Evolutionary conservation across 2,888 invertebrate species (phyloP).

Genomic region (Marronus borbonicus): DNA sequence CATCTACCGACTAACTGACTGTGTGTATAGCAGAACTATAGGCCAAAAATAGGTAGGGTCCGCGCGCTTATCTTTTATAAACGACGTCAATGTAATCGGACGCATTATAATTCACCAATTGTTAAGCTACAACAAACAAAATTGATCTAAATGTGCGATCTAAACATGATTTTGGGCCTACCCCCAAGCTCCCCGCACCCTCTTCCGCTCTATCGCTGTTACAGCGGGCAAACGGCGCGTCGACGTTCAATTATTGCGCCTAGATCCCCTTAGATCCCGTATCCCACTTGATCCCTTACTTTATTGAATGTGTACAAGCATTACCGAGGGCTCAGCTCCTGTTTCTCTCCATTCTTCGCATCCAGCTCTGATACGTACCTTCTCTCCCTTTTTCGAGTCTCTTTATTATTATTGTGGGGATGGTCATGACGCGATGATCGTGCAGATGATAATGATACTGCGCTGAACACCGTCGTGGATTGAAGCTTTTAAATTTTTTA

Average conservation of each 20-base stretch:
- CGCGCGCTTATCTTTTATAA: conserved; percentile 63
- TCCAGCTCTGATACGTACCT: conserved; percentile 17
- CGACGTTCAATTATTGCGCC: conserved; percentile 68
- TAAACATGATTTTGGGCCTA: conserved; percentile 68
- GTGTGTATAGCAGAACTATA: not conserved
- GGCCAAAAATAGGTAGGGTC: conserved; percentile 44
- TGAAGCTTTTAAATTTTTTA: not conserved
- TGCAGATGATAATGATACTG: not conserved
- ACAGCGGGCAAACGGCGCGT: conserved; percentile 59
- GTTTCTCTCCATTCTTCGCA: conserved; percentile 10
- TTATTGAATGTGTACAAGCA: conserved; percentile 52
- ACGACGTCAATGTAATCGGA: conserved; percentile 66
- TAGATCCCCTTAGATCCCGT: conserved; percentile 67
- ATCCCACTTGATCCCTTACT: conserved; percentile 59
- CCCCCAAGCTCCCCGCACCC: conserved; percentile 42
- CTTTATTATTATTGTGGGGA: conserved; percentile 32
- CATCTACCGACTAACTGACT: not conserved
- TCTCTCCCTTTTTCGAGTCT: conserved; percentile 21
- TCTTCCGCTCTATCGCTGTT: not conserved
- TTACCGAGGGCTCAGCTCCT: conserved; percentile 46
- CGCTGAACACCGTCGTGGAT: not conserved
- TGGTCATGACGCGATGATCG: conserved; percentile 18
- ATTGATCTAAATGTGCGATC: conserved; percentile 71
- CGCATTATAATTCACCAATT: conserved; percentile 70
- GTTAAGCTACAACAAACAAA: conserved; percentile 70